Conservation (phyloP, 2,888 invertebrate genomes). For the Chaetoderma sp. region DNA sequence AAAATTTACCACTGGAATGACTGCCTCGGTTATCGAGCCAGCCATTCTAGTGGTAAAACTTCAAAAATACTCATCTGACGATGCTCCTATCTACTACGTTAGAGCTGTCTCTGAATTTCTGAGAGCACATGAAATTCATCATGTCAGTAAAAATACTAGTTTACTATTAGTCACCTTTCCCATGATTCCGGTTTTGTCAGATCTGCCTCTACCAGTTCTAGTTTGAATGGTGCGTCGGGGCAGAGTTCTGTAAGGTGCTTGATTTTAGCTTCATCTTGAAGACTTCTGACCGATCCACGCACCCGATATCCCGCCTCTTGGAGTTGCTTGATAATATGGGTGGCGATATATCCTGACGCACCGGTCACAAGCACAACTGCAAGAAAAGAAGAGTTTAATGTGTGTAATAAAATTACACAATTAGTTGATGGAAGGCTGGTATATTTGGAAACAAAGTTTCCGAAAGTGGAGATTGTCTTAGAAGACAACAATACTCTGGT, state of each 20-base stretch:
- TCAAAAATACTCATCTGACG: no score
- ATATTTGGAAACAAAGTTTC: no score
- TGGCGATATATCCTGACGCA: constrained; percentile 72
- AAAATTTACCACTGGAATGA: no score
- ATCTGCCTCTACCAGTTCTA: constrained; percentile 72
- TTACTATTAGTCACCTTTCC: constrained; percentile 61
- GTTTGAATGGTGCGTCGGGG: constrained; percentile 67
- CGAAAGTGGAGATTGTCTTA: no score
- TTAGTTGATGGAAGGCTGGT: no score
- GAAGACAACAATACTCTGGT: no score
- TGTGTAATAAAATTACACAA: no score
- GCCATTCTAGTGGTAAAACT: no score
- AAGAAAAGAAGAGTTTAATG: neutral
- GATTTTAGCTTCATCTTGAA: constrained; percentile 66
- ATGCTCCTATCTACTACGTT: no score
- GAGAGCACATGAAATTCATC: neutral
- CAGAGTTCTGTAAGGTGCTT: constrained; percentile 62
- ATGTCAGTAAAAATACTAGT: neutral
- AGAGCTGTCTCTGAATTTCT: no score
- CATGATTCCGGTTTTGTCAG: constrained; percentile 68
- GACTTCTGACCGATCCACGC: constrained; percentile 70
- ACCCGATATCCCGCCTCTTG: constrained; percentile 69
- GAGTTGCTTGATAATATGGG: constrained; percentile 71
- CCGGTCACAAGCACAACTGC: constrained; percentile 72
- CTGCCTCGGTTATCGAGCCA: no score